Evolutionary conservation across 1,140 invertebrate genomes (phyloP).

Genomic region (Diorhabda elongata): DNA sequence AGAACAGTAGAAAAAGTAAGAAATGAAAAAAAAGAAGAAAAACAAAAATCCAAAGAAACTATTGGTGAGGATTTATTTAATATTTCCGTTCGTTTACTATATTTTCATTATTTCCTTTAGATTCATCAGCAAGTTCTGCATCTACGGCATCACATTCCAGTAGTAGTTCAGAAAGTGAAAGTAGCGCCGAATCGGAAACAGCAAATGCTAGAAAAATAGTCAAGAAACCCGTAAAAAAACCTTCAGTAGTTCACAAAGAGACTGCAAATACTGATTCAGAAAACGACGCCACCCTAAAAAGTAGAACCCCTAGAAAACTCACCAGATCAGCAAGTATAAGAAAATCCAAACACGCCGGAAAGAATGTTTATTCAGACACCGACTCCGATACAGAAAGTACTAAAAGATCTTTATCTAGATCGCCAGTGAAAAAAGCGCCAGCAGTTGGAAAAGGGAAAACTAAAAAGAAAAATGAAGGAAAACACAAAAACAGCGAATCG

Average conservation of each 20-base stretch:
- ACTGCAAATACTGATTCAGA: conserved; percentile 45
- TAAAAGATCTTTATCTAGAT: conserved; percentile 56
- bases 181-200: conserved; percentile 43
- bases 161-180: conserved; percentile 45
- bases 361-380: conserved; percentile 48
- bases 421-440: conserved; percentile 58
- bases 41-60: conserved; percentile 45
- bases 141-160: conserved; percentile 39
- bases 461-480: conserved; percentile 49
- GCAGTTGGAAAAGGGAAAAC: conserved; percentile 45
- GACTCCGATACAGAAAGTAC: conserved; percentile 51
- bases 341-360: conserved; percentile 55
- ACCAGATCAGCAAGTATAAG: conserved; percentile 54
- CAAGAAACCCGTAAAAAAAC: conserved; percentile 47
- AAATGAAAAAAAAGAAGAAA: conserved; percentile 40
- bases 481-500: conserved; percentile 48
- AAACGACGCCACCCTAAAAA: conserved; percentile 24
- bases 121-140: conserved; percentile 48
- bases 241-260: conserved; percentile 37
- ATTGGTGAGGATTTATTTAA: conserved; percentile 5
- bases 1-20: conserved; percentile 41
- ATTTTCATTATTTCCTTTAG: neutral
- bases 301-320: conserved; percentile 50
- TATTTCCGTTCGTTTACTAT: neutral
- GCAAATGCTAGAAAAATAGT: conserved; percentile 35